Evolutionary conservation across 1,140 invertebrate species (phyloP).

Genomic region (Saccostrea echinata): DNA sequence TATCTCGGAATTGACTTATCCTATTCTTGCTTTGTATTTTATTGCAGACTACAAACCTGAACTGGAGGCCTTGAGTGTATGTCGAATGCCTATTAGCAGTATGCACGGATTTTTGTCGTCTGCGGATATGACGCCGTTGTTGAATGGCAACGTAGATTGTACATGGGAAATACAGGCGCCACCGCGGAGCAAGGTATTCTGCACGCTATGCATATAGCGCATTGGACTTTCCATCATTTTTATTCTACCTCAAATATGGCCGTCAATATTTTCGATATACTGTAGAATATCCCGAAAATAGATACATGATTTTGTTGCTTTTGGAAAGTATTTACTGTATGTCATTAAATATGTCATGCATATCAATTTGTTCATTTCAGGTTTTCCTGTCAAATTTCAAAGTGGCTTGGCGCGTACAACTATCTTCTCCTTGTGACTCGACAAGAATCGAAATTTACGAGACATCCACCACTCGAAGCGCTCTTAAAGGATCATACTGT

Average conservation of each 20-base stretch:
- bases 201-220: not conserved
- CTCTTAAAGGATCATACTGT: constrained; percentile 31
- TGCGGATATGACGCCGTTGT: not conserved
- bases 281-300: no score
- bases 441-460: constrained; percentile 56
- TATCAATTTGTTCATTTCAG: constrained; percentile 15
- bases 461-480: constrained; percentile 26
- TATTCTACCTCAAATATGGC: not conserved
- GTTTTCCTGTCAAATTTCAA: constrained; percentile 26
- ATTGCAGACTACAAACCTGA: constrained; percentile 49
- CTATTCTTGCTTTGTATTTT: not conserved
- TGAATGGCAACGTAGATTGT: constrained; percentile 47
- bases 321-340: not conserved
- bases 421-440: constrained; percentile 29
- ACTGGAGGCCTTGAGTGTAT: constrained; percentile 25
- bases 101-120: constrained; percentile 21
- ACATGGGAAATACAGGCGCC: constrained; percentile 56
- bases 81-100: not conserved
- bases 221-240: not conserved
- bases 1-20: no score
- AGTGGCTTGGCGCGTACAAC: not conserved
- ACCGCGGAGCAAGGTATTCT: constrained; percentile 48
- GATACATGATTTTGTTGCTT: no score
- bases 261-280: no score
- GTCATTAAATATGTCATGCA: not conserved